Base-by-base conservation (phyloP, 2,888 invertebrate species). In the Tribolium freemani region DNA sequence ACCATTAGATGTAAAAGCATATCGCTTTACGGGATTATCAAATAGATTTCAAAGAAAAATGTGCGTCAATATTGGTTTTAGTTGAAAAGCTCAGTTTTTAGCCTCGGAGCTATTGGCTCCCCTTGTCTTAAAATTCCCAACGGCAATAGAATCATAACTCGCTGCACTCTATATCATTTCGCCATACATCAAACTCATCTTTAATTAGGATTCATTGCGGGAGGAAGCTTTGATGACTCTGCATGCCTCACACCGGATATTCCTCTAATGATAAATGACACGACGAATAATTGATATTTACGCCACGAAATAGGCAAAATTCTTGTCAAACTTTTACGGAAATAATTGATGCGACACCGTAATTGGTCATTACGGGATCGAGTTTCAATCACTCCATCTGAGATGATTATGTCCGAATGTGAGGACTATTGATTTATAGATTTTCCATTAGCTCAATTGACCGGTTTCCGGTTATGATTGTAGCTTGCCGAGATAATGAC, bases 281-380 rank as follows among this genome's bases (percentile, higher is more conserved):
- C 50, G 60, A 72, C 56, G 63, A 48, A 72, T 79, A 80, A 80
- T 78, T 80, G 80, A 77, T 77, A 80, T 79, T 77, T 79, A 80
- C 77, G 79, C n/a, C 38, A 38, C n/a, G 26, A 3, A 26, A 26
- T 26, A 26, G 26, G 26, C 26, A 38, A 38, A 38, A 8, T 38
- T 38, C 38, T 38, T 38, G 26, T 38, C 38, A 38, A 38, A 38
- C 16, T 16, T 16, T 16, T 16, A 2, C 16, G 16, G 16, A 16
- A 16, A 16, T 16, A 26, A 26, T 26, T 53, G 45, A 48, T 63
- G 63, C 56, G 70, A 63, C 54, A 26, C 38, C 38, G 56, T 70
- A 70, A 70, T 63, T 63, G 70, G 56, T 70, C 70, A 48, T 70
- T 70, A 70, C 44, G 38, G 70, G 63, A 61, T 63, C 10, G 54